These are phyloP conservation scores for Drosophila subobscura DNA, from an alignment of 1,140 invertebrate species.

Conservation along the genomic window DNA sequence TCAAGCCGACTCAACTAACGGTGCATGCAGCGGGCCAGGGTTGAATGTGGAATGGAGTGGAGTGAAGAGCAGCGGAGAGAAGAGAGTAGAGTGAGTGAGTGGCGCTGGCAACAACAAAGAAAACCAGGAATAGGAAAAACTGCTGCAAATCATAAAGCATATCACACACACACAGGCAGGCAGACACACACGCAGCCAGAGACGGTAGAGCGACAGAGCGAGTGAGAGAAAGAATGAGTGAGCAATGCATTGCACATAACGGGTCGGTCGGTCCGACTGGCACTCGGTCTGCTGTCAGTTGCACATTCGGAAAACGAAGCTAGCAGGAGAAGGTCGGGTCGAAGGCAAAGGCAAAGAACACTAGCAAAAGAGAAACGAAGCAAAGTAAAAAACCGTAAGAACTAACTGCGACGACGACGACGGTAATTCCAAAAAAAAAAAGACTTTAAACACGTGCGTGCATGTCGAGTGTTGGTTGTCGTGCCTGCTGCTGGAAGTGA, in stretches of 20 bases:
- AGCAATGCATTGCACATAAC: slow-evolving; percentile 37
- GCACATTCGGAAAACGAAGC: slow-evolving; percentile 64
- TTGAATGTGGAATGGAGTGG: slow-evolving; percentile 31
- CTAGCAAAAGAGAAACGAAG: slow-evolving; percentile 1
- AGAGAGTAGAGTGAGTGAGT: slow-evolving; percentile 19
- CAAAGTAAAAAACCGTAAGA: slow-evolving; percentile 3
- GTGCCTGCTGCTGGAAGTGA: slow-evolving; percentile 19
- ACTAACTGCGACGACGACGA: not conserved
- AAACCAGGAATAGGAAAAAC: slow-evolving; percentile 40
- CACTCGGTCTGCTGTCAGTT: slow-evolving; percentile 45
- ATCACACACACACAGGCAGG: slow-evolving; percentile 6
- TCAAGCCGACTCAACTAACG: slow-evolving; percentile 26
- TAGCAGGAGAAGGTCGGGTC: slow-evolving; percentile 46
- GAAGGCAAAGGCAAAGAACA: slow-evolving; percentile 12
- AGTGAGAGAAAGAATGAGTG: slow-evolving; percentile 9
- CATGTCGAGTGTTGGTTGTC: not conserved
- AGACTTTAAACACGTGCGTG: not conserved
- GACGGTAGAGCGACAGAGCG: slow-evolving; percentile 5
- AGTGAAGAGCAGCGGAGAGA: slow-evolving; percentile 9
- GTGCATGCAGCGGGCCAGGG: slow-evolving; percentile 32
- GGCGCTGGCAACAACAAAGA: slow-evolving; percentile 18
- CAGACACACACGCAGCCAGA: not conserved
- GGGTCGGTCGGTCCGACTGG: slow-evolving; percentile 13
- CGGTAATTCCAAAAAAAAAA: too few species aligned
- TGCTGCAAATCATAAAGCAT: slow-evolving; percentile 56